Conservation (phyloP, 1,140 invertebrate genomes). For the Eumaeus atala region DNA sequence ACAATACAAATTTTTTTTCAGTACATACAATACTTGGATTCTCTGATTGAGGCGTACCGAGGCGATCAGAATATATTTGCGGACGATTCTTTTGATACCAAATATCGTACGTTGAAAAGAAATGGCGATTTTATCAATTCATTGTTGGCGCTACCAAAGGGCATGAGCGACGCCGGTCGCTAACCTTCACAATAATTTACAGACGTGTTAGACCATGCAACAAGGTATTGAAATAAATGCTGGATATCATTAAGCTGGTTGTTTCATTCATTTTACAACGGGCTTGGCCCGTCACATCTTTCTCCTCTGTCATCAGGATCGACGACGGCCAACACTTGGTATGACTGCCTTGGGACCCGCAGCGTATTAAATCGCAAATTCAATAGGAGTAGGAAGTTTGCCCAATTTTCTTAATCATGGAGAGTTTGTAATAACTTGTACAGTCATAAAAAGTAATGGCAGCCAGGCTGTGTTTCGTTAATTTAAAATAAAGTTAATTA, state of each 20-base stretch:
- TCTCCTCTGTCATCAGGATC: too few relatives aligned
- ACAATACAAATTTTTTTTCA: constrained; percentile 23
- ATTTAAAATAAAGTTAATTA: too few relatives aligned
- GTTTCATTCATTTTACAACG: not conserved
- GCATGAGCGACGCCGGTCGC: constrained; percentile 81
- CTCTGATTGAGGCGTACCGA: constrained; percentile 37
- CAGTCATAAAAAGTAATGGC: too few relatives aligned
- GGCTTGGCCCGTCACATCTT: not conserved
- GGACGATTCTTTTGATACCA: constrained; percentile 38
- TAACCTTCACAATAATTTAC: constrained; percentile 21
- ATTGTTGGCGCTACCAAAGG: constrained; percentile 80
- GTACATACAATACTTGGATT: constrained; percentile 38
- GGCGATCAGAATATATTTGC: constrained; percentile 26
- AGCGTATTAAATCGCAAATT: too few relatives aligned
- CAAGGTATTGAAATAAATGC: not conserved
- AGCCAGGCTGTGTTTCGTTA: too few relatives aligned
- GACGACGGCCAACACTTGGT: too few relatives aligned
- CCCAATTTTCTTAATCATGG: too few relatives aligned
- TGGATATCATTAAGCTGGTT: not conserved
- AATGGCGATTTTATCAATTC: constrained; percentile 86
- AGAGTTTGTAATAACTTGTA: too few relatives aligned
- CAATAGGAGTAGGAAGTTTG: too few relatives aligned
- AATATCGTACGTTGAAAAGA: constrained; percentile 72
- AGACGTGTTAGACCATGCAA: constrained; percentile 5
- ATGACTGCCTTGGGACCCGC: too few relatives aligned